Evolutionary conservation across 2,888 invertebrate species (phyloP).

Genomic region (Synergus laeviventris): DNA sequence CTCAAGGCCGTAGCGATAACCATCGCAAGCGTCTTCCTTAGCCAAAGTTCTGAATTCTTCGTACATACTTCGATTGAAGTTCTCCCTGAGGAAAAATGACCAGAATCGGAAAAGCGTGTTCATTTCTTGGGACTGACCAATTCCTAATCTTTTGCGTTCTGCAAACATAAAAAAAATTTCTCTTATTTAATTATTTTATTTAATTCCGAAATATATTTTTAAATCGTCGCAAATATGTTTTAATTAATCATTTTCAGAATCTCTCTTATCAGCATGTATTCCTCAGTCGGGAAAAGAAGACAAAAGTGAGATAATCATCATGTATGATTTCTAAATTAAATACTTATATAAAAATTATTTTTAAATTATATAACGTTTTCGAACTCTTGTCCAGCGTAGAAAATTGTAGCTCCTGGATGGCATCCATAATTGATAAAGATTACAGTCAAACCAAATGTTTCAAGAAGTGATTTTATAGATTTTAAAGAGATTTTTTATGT

Average conservation of each 20-base stretch:
- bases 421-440: no score
- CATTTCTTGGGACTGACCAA: conserved; percentile 98
- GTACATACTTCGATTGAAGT: conserved; percentile 99
- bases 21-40: conserved; percentile 93
- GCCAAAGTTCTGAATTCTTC: conserved; percentile 95
- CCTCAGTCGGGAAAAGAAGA: conserved; percentile 75
- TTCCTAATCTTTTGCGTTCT: conserved; percentile 95
- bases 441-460: no score
- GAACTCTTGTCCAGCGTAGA: neutral
- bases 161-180: conserved; percentile 67
- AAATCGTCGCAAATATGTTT: neutral
- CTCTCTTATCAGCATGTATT: conserved; percentile 62
- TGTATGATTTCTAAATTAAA: conserved; percentile 18
- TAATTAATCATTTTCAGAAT: conserved; percentile 61
- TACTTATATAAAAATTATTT: neutral
- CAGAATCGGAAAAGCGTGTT: conserved; percentile 99
- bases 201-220: conserved; percentile 14
- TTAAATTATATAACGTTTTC: neutral
- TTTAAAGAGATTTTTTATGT: no score
- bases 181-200: neutral
- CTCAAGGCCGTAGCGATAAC: conserved; percentile 92
- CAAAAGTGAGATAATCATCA: conserved; percentile 68
- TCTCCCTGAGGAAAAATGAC: conserved; percentile 99
- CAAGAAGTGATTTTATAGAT: no score
- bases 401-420: no score